Evolutionary conservation across 2,797 vertebrate genomes (phyloP), one percentile per base, ranked within the genome.

Genomic region (Lutjanus campechanus): DNA sequence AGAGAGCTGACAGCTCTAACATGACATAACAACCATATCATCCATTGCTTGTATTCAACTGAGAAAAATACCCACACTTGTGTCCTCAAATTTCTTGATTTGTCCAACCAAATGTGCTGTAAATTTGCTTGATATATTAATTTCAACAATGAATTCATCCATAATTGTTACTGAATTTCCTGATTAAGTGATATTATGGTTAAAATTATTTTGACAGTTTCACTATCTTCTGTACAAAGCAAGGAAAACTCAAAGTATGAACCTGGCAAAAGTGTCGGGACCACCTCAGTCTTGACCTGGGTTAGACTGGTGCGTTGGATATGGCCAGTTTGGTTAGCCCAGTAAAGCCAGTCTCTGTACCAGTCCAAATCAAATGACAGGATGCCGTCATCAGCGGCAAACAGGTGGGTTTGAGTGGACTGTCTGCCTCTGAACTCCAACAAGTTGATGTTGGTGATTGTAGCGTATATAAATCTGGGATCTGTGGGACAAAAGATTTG

Each of bases 361-460:
- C 96, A 98, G 88, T 97, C 96, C 25, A 98, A 36, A 13, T 97
- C 97, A 90, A 98, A 96, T 4, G 97, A 92, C 49, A 94, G 85
- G 61, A 97, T 78, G 41, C 92, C 63, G 7, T 94, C 89, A 1
- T 88, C 69, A 10, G 96, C 91, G 20, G 92, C 72, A 64, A 95
- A 94, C n/a, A 98, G 83, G 51, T 65, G 56, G 1, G 76, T 90
- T 77, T 92, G 88, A 0, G 71, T 44, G 15, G 53, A 82, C 4
- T 85, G 85, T 60, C 79, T 85, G 9, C 89, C 91, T 55, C 90
- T 92, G 44, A 97, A 95, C 78, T 95, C 96, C 86, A 97, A 19
- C 46, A 95, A 82, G 79, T 91, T 93, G 75, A 98, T 77, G 61
- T 54, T 64, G 16, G 76, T 85, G 10, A 59, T 16, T 0, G 94